Evolutionary conservation across 1,140 invertebrate species (phyloP).

Genomic region (Psilanteris sp.): DNA sequence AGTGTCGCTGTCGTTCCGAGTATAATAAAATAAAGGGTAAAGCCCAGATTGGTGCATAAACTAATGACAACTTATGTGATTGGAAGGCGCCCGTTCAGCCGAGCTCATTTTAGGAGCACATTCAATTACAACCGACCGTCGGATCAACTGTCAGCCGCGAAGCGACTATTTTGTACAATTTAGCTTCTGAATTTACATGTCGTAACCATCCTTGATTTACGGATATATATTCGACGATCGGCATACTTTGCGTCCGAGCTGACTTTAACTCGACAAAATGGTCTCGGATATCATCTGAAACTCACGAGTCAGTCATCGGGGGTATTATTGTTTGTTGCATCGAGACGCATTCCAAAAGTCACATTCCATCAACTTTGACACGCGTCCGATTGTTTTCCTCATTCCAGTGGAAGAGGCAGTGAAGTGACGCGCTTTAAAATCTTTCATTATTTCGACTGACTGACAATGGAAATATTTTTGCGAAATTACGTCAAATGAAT

Average conservation of each 20-base stretch:
- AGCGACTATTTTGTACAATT: constrained; percentile 37
- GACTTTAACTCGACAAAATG: too few species aligned
- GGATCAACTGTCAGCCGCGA: constrained; percentile 13
- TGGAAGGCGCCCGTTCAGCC: constrained; percentile 14
- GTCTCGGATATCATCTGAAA: too few species aligned
- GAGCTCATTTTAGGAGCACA: constrained; percentile 21
- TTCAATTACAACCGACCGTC: constrained; percentile 46
- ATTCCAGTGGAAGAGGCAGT: constrained; percentile 19
- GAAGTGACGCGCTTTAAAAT: not conserved
- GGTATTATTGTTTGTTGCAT: constrained; percentile 17
- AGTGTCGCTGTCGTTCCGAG: constrained; percentile 26
- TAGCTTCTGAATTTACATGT: constrained; percentile 46
- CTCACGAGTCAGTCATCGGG: too few species aligned
- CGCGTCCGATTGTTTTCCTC: constrained; percentile 23
- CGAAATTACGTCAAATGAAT: too few species aligned
- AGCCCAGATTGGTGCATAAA: constrained; percentile 47
- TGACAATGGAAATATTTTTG: too few species aligned
- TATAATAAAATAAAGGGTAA: constrained; percentile 57
- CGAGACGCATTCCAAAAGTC: constrained; percentile 42
- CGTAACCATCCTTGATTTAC: constrained; percentile 5
- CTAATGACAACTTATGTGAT: constrained; percentile 44
- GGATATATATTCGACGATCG: not conserved
- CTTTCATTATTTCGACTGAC: constrained; percentile 20
- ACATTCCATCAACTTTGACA: constrained; percentile 23
- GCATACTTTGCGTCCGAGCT: too few species aligned